Evolutionary conservation across 2,113 vertebrate genomes (phyloP), one percentile per base, ranked within the genome.

Genomic region (Neodon shergylaensis): DNA sequence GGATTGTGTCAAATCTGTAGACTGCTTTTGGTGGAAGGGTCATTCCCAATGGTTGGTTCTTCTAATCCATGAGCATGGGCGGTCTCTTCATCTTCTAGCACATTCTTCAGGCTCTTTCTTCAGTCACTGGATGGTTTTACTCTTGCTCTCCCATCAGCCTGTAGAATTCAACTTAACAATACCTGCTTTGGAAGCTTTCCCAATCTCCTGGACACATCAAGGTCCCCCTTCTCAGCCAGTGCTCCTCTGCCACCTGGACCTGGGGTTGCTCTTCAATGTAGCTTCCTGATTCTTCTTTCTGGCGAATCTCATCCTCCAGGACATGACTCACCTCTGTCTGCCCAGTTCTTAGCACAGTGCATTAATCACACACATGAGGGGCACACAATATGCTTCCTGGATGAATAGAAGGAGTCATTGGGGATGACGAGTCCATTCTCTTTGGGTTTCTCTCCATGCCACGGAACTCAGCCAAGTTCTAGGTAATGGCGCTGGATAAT

Each of bases 401-500:
- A 79, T n/a, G 31, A 49, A 89, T 26, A 26, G 33, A 88, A 85
- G 0, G 1, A 58, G 74, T 26, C 58, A 42, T 1, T 28, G 44
- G 6, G 21, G 42, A 36, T 19, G 28, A 91, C 12, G n/a, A 93
- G 88, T 66, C 52, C 61, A 33, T 85, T 66, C 74, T 81, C 39
- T 92, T 66, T 72, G 77, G 90, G 39, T 39, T 77, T 54, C 54
- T 83, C 63, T 77, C 63, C 77, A 88, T 17, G 61, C 58, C 61
- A 54, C 13, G n/a, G 68, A 83, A 94, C 42, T 81, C 58, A 91
- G 94, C 92, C 86, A 96, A 82, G 63, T 86, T 74, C 91, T 66
- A 95, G 92, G 94, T 85, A 78, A 94, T 22, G 54, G 78, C 74
- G 39, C 77, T 91, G 66, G 76, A 66, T 83, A 96, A 96, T 95